phyloP scores from a whole-genome alignment of 2,113 vertebrate genomes.

The Ameiurus melas region DNA sequence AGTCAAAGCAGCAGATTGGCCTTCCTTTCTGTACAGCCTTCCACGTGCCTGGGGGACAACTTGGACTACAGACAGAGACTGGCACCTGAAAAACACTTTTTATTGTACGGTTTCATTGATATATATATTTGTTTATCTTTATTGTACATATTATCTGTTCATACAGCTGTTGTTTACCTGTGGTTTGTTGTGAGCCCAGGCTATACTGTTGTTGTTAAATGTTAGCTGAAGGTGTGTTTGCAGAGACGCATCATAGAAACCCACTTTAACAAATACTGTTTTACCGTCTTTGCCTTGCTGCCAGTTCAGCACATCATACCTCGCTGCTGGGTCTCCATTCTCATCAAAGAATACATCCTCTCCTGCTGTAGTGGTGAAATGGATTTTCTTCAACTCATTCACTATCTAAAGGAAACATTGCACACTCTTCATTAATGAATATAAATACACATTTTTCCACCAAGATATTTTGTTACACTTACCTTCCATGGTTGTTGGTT shows the following conservation, averaged over 20 bases:
- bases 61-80: constrained; percentile 54
- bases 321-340: constrained; percentile 58
- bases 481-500: constrained; percentile 62
- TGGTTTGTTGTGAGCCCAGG: constrained; percentile 46
- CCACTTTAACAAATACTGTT: constrained; percentile 55
- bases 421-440: neutral
- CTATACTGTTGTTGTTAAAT: constrained; percentile 53
- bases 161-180: constrained; percentile 27
- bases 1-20: constrained; percentile 63
- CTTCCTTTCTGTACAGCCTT: constrained; percentile 66
- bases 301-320: constrained; percentile 61
- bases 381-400: constrained; percentile 45
- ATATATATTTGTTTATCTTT: neutral
- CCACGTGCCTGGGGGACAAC: constrained; percentile 49
- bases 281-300: constrained; percentile 47
- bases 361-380: constrained; percentile 44
- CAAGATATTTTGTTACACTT: neutral
- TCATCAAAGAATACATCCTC: constrained; percentile 60
- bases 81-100: constrained; percentile 30
- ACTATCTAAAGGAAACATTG: constrained; percentile 47
- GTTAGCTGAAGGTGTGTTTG: constrained; percentile 46
- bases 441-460: neutral
- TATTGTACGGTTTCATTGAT: neutral
- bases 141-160: neutral
- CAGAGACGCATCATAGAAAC: constrained; percentile 56